Conservation (phyloP, 2,797 vertebrate species). For the Parauchenoglanis ngamensis region DNA sequence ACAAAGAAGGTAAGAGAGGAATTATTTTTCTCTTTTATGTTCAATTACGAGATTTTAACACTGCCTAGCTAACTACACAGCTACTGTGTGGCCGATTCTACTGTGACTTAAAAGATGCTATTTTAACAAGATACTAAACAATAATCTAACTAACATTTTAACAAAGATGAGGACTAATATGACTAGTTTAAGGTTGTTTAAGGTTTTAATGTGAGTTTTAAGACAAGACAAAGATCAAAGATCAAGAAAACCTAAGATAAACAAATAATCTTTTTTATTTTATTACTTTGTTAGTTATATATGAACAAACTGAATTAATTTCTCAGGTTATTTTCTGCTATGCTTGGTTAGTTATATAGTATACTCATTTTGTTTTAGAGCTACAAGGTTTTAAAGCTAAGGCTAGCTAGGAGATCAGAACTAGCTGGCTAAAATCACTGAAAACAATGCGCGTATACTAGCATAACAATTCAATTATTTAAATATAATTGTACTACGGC, state of each 20-base stretch:
- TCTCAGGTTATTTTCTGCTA: not conserved
- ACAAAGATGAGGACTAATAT: not conserved
- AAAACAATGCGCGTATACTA: not conserved
- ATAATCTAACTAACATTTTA: not conserved
- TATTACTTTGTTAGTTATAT: too few relatives aligned
- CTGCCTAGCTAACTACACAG: not conserved
- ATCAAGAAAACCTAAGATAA: too few relatives aligned
- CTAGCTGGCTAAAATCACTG: not conserved
- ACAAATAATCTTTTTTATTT: too few relatives aligned
- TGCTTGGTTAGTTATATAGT: not conserved
- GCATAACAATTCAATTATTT: not conserved
- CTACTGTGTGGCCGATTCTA: not conserved
- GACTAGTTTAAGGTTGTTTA: not conserved
- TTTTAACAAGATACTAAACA: not conserved
- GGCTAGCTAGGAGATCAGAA: not conserved
- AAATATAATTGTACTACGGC: not conserved
- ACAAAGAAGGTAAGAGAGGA: too few relatives aligned
- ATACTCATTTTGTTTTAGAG: not conserved
- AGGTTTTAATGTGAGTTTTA: not conserved
- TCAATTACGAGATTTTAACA: not conserved
- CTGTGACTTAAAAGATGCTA: not conserved
- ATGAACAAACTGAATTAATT: too few relatives aligned
- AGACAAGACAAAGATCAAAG: not conserved
- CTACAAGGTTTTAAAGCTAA: not conserved
- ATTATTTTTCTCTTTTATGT: not conserved